phyloP scores from a whole-genome alignment of 2,888 invertebrate genomes.

The Drosophila subsilvestris region DNA sequence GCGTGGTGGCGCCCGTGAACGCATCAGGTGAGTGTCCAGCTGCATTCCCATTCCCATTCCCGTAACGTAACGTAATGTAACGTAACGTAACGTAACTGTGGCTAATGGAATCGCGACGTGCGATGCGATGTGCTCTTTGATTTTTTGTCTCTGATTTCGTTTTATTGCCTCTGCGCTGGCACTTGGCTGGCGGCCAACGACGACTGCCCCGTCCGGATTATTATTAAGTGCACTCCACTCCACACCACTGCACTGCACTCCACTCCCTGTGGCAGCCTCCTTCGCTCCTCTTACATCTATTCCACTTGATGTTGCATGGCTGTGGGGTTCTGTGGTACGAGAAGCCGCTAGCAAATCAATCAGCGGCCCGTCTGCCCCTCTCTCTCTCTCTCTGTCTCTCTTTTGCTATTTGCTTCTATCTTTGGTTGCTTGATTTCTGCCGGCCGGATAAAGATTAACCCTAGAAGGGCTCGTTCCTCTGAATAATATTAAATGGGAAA shows the following conservation, averaged over 20 bases:
- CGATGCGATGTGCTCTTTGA: conserved; percentile 21
- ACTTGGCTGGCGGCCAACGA: conserved; percentile 61
- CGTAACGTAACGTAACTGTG: neutral
- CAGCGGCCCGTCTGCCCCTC: conserved; percentile 29
- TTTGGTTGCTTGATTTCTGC: neutral
- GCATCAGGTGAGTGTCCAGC: conserved; percentile 76
- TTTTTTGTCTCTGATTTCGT: conserved; percentile 60
- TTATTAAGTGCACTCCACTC: conserved; percentile 40
- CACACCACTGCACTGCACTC: neutral
- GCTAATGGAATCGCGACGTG: conserved; percentile 67
- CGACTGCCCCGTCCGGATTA: conserved; percentile 25
- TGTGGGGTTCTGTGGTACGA: conserved; percentile 8
- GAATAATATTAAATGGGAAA: no score
- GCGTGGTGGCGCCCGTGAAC: conserved; percentile 60
- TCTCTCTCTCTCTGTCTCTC: conserved; percentile 3
- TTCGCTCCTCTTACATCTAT: conserved; percentile 27
- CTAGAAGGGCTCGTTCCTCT: conserved; percentile 39
- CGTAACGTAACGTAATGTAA: neutral
- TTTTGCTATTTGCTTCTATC: conserved; percentile 1
- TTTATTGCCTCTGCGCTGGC: conserved; percentile 45
- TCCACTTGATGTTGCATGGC: conserved; percentile 56
- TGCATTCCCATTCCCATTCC: neutral
- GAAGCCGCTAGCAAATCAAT: conserved; percentile 56
- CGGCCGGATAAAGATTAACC: conserved; percentile 50
- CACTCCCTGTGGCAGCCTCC: conserved; percentile 2